These are phyloP conservation scores for Physella acuta DNA, from an alignment of 1,140 invertebrate species.

Conservation along the genomic window DNA sequence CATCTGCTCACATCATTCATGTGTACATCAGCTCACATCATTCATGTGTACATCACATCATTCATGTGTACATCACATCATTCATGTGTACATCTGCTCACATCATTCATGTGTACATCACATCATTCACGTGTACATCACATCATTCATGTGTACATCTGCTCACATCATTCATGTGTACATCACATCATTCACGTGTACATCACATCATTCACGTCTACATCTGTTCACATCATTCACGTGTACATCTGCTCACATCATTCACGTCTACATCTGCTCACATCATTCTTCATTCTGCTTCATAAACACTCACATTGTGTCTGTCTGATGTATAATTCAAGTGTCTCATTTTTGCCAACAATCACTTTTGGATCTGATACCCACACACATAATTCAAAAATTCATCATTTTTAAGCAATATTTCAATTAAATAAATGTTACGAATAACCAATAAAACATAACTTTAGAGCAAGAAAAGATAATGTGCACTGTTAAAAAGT, in stretches of 20 bases:
- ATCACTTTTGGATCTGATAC: no score
- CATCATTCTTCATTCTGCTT: no score
- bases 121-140: background rate
- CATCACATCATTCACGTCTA: background rate
- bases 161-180: background rate
- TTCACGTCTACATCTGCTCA: background rate
- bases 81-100: background rate
- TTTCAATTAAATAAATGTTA: no score
- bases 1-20: background rate
- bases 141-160: background rate
- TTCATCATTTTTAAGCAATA: no score
- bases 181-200: background rate
- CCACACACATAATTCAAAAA: no score
- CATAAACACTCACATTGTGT: no score
- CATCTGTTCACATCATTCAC: background rate
- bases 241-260: background rate
- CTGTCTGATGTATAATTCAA: no score
- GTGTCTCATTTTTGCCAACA: no score
- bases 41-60: background rate
- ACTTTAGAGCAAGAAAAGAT: no score
- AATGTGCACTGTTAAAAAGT: no score
- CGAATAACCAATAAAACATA: no score
- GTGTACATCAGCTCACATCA: background rate
- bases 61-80: background rate
- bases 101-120: background rate